Conservation (phyloP, 2,888 invertebrate species). For the Nasonia oneida region DNA sequence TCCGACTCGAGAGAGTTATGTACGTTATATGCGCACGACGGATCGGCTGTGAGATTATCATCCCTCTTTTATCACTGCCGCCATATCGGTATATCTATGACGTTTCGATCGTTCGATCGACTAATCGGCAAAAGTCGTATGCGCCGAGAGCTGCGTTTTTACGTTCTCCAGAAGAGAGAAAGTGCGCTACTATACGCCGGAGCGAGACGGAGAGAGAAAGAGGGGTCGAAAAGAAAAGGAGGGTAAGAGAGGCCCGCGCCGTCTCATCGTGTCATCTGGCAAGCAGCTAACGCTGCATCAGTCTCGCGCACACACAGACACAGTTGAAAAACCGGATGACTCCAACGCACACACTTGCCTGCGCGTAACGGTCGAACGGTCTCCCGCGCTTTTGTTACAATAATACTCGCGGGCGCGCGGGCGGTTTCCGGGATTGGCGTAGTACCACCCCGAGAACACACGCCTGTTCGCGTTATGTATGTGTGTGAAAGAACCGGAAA, state of each 20-base stretch:
- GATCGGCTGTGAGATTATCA: no score
- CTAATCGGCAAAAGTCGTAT: background rate
- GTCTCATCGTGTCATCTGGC: slow-evolving; percentile 64
- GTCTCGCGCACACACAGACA: background rate
- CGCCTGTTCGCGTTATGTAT: background rate
- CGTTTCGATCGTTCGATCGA: no score
- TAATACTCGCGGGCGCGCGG: slow-evolving; percentile 12
- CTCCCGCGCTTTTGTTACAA: slow-evolving; percentile 58
- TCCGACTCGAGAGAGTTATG: background rate
- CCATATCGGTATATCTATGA: no score
- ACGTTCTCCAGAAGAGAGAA: slow-evolving; percentile 22
- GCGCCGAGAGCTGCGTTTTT: background rate
- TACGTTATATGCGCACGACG: background rate
- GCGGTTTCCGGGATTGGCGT: slow-evolving; percentile 44
- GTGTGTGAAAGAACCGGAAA: slow-evolving; percentile 61
- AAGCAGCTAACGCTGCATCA: slow-evolving; percentile 42
- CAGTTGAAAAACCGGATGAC: slow-evolving; percentile 30
- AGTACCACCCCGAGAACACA: background rate
- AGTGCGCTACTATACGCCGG: background rate
- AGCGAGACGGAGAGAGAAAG: background rate
- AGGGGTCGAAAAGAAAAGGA: slow-evolving; percentile 4
- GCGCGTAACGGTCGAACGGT: slow-evolving; percentile 6
- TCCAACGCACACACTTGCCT: slow-evolving; percentile 14
- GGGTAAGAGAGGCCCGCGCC: slow-evolving; percentile 33
- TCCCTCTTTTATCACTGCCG: no score